Evolutionary conservation across 2,888 invertebrate genomes (phyloP).

Genomic region (Ophion obscuratus): DNA sequence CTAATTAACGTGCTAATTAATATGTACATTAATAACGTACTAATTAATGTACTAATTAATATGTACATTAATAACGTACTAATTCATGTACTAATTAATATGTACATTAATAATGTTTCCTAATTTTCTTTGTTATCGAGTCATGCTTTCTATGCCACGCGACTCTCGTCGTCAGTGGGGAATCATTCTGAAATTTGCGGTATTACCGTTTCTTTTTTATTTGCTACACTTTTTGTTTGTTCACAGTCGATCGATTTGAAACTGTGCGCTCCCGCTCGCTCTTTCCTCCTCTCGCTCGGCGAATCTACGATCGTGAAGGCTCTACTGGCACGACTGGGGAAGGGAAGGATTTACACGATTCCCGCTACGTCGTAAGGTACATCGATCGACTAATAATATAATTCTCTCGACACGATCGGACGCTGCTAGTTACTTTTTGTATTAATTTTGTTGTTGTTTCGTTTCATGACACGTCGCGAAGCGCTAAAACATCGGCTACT

Average conservation of each 20-base stretch:
- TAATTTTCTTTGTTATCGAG: conserved; percentile 28
- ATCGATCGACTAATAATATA: conserved; percentile 58
- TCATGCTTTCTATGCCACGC: conserved; percentile 38
- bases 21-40: too few relatives aligned
- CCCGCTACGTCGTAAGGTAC: conserved; percentile 40
- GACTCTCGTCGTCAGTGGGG: conserved; percentile 41
- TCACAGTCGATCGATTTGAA: conserved; percentile 54
- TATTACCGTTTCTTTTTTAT: conserved; percentile 37
- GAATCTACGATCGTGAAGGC: conserved; percentile 27
- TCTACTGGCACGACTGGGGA: conserved; percentile 26
- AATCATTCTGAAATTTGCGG: conserved; percentile 52
- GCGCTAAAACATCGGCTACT: conserved; percentile 48
- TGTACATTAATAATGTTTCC: background rate
- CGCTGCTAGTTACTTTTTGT: conserved; percentile 33
- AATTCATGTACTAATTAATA: too few relatives aligned
- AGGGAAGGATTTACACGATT: conserved; percentile 19
- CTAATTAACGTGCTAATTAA: too few relatives aligned
- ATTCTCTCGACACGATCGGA: conserved; percentile 42
- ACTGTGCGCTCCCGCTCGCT: conserved; percentile 5
- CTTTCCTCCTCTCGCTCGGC: conserved; percentile 13
- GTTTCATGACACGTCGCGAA: conserved; percentile 53
- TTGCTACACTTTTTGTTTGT: background rate
- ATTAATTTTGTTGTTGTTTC: background rate
- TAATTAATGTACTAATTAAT: too few relatives aligned
- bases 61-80: too few relatives aligned